These are phyloP conservation scores for Tursiops truncatus DNA, from an alignment of 2,113 vertebrate genomes.

Conservation along the genomic window DNA sequence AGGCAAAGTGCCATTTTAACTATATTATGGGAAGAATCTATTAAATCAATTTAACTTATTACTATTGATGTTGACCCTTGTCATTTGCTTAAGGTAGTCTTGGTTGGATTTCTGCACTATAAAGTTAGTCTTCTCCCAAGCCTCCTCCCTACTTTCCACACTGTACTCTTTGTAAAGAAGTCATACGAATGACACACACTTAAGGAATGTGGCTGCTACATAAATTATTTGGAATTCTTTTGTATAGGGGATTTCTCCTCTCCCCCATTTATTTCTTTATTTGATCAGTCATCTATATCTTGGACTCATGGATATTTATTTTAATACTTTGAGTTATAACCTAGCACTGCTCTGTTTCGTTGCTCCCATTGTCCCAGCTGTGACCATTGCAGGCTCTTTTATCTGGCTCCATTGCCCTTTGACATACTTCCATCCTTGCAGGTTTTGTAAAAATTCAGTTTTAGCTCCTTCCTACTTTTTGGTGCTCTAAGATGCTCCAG, in stretches of 20 bases:
- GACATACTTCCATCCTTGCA: neutral
- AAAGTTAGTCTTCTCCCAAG: neutral
- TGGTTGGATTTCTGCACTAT: neutral
- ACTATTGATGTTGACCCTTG: neutral
- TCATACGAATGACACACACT: neutral
- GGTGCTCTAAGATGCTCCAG: neutral
- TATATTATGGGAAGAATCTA: neutral
- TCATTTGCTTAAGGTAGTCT: neutral
- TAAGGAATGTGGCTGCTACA: neutral
- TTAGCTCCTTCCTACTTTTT: neutral
- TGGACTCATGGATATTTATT: neutral
- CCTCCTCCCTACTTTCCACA: neutral
- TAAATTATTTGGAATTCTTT: neutral
- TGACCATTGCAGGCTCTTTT: neutral
- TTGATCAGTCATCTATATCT: neutral
- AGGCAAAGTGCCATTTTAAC: neutral
- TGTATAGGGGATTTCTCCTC: neutral
- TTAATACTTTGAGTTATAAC: neutral
- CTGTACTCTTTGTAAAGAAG: neutral
- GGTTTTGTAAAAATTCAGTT: neutral
- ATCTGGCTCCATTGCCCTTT: neutral
- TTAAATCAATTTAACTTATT: neutral
- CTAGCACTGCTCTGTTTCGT: neutral
- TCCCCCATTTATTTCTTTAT: neutral
- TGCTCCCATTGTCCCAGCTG: neutral